Conservation (phyloP, 2,888 invertebrate genomes). For the Alcis repandata region DNA sequence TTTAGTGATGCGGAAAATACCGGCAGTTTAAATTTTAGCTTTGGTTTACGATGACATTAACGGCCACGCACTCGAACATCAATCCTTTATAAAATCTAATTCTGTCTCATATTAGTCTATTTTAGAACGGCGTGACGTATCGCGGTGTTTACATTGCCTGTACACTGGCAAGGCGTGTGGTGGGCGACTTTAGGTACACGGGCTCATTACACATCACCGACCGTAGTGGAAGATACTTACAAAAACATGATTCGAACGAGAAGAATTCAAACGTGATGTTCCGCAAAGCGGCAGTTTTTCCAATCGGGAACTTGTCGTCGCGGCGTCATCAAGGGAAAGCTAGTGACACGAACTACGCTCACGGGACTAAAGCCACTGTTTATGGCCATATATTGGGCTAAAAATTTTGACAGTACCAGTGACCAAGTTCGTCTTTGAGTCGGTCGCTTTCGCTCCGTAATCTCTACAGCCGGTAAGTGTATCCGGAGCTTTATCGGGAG, state of each 20-base stretch:
- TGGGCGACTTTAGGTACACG: slow-evolving; percentile 7
- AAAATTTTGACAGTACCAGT: slow-evolving; percentile 3
- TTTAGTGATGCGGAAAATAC: slow-evolving; percentile 9
- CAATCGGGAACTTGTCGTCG: no score
- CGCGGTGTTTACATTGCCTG: slow-evolving; percentile 24
- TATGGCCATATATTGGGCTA: neutral
- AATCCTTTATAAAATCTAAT: slow-evolving; percentile 32
- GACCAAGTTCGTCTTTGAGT: neutral
- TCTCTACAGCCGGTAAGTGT: slow-evolving; percentile 10
- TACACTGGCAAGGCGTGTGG: slow-evolving; percentile 11
- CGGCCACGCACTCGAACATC: slow-evolving; percentile 26
- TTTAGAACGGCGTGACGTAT: slow-evolving; percentile 29
- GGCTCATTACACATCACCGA: neutral
- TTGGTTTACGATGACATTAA: slow-evolving; percentile 29
- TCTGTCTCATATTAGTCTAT: slow-evolving; percentile 32
- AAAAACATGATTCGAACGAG: neutral
- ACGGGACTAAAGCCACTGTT: neutral
- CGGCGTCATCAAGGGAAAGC: no score
- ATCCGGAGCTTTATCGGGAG: slow-evolving; percentile 30
- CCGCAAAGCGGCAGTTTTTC: no score
- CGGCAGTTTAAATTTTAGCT: neutral
- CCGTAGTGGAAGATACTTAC: neutral
- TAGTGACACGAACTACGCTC: no score
- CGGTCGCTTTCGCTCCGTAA: slow-evolving; percentile 16
- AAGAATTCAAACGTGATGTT: neutral